Base-by-base conservation (phyloP, 2,113 vertebrate genomes). In the Jacana jacana region DNA sequence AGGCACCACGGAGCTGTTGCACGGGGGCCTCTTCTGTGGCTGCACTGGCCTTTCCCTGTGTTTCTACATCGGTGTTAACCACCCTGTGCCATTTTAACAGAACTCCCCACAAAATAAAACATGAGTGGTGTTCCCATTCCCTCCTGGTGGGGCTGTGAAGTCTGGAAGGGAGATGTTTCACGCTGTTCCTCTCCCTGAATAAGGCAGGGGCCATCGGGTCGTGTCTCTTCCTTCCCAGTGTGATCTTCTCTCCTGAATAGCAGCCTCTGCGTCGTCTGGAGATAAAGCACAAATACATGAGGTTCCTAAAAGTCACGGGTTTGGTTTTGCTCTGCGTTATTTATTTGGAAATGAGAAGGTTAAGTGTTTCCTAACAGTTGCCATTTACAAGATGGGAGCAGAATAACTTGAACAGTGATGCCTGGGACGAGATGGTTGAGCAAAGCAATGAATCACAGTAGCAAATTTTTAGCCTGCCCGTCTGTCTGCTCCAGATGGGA, bases 301-400 rank as follows among this genome's bases (percentile, higher is more conserved):
- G 0, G 17, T 71, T 9, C 88, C 93, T 93, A 89, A 97, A 97
- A 97, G 94, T 98, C 96, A 97, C 54, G 17, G 1, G 75, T 87
- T 87, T 64, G 78, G 65, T 39, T 92, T 88, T 79, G 51, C 71
- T 17, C 83, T 94, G 86, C 79, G n/a, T 97, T 97, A 94, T 93
- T 97, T 94, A 84, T 84, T 72, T 93, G 87, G 89, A 96, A 95
- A 93, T 90, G 70, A 49, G 96, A 95, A 97, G 95, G 95, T 95
- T 94, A 96, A 94, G 61, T 71, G 81, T 87, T 94, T 88, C 68
- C 68, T 83, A 94, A 83, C 72, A 70, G 46, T 92, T 94, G 96
- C 94, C 95, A 96, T 97, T 97, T 98, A 88, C 65, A 77, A 97
- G 88, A 85, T 24, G 48, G 48, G 39, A 91, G 73, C 42, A 83